Base-by-base conservation (phyloP, 1,140 invertebrate species). In the Pachypsylla venusta region DNA sequence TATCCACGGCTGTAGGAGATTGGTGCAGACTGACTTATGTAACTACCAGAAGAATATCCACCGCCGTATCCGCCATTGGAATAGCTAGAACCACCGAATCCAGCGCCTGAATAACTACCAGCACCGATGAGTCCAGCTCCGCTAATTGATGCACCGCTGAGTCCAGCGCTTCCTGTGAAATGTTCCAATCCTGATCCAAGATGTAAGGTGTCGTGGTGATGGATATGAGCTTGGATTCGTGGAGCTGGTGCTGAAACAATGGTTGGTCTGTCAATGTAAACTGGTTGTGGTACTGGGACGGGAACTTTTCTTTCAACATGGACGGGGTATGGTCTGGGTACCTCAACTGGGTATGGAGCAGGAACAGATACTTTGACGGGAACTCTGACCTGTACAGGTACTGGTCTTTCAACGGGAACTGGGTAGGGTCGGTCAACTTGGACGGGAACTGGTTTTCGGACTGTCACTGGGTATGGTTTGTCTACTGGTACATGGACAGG, bases 251-350 rank as follows among this genome's bases (percentile, higher is more conserved):
- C n/a, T n/a, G n/a, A n/a, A n/a, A n/a, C n/a, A n/a, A n/a, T n/a
- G n/a, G n/a, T n/a, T 7, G 42, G 42, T 19, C 42, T 48, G n/a
- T 48, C 42, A 48, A 48, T 48, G 42, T 48, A 48, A 22, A 64
- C 62, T 3, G 58, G 48, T 1, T 57, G 57, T 5, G 56, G 54
- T 12, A 74, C 72, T 14, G 72, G 70, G 25, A 68, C 68, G 0
- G 73, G 79, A 1, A 82, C 70, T 62, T 77, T 77, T 64, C 82
- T 81, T 66, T 81, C 79, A 25, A 83, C 62, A 0, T 56, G 2
- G 12, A 57, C 54, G 13, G 56, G 61, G 13, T 85, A 83, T 16
- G 82, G 77, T 67, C 87, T 86, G 13, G 84, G 84, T n/a, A 87
- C 81, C 57, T 82, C 79, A 7, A 87, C 83, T 0, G 63, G 59